A percentile compares a stretch with the other conserved stretches of the same genome.
Conservation (phyloP, 2,113 vertebrate genomes). For the Hemiprocne comata region DNA sequence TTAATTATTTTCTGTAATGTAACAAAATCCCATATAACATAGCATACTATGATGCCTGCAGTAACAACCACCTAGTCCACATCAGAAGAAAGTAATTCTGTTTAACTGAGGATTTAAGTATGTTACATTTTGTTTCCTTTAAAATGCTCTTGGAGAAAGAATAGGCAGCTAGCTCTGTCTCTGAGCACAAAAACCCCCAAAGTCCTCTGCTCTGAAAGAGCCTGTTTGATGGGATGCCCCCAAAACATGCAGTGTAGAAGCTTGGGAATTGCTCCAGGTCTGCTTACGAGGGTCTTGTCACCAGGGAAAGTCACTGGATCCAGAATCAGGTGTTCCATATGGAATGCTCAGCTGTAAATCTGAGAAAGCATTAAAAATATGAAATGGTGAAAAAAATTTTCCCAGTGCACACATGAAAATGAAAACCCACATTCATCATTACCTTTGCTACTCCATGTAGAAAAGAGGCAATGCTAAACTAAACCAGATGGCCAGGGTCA, state of each 20-base stretch:
- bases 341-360: background rate
- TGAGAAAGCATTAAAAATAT: background rate
- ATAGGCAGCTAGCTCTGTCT: background rate
- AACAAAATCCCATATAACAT: background rate
- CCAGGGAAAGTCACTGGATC: background rate
- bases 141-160: background rate
- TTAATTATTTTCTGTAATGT: conserved; percentile 36
- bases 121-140: background rate
- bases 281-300: background rate
- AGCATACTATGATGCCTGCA: background rate
- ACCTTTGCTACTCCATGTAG: background rate
- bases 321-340: conserved; percentile 1
- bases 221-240: background rate
- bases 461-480: background rate
- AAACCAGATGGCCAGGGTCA: background rate
- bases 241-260: background rate
- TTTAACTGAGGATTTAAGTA: background rate
- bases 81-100: background rate
- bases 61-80: background rate
- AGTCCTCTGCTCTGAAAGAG: background rate
- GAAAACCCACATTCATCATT: background rate
- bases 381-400: background rate
- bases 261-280: background rate
- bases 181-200: background rate
- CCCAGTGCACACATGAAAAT: background rate